phyloP scores from a whole-genome alignment of 1,140 invertebrate genomes.

The Papilio xuthus region DNA sequence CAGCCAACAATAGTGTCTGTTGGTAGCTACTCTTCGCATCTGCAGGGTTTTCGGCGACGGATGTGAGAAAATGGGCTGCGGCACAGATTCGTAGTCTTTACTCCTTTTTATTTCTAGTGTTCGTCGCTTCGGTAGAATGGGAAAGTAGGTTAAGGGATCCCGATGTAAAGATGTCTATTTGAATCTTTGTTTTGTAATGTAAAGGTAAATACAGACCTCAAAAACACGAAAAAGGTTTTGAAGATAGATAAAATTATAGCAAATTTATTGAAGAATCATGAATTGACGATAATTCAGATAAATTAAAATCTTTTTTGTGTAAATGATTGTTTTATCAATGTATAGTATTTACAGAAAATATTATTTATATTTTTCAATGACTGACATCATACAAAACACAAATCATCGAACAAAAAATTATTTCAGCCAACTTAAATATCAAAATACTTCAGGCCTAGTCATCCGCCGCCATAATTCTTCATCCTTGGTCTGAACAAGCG shows the following conservation, averaged over 20 bases:
- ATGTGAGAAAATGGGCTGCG: constrained; percentile 10
- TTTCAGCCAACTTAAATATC: neutral
- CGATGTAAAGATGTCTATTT: neutral
- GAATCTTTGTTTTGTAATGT: neutral
- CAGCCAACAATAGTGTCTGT: constrained; percentile 1
- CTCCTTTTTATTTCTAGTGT: constrained; percentile 9
- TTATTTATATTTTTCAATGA: no score
- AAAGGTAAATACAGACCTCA: neutral
- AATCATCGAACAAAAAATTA: neutral
- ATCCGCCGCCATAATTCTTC: neutral
- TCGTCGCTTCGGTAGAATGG: neutral
- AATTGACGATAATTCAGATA: no score
- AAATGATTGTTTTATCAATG: no score
- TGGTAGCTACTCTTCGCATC: neutral
- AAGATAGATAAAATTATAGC: neutral
- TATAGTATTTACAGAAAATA: no score
- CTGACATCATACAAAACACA: neutral
- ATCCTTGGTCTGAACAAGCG: constrained; percentile 6
- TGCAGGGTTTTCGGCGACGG: neutral
- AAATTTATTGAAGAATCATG: neutral
- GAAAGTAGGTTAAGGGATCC: constrained; percentile 19
- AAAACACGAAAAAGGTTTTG: neutral
- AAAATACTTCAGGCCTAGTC: neutral
- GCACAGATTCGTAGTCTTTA: constrained; percentile 12
- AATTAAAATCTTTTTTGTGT: no score